A percentile compares a stretch with the other conserved stretches of the same genome.
These are phyloP conservation scores for Botrylloides violaceus DNA, from an alignment of 23 tunicate species.

Conservation along the genomic window DNA sequence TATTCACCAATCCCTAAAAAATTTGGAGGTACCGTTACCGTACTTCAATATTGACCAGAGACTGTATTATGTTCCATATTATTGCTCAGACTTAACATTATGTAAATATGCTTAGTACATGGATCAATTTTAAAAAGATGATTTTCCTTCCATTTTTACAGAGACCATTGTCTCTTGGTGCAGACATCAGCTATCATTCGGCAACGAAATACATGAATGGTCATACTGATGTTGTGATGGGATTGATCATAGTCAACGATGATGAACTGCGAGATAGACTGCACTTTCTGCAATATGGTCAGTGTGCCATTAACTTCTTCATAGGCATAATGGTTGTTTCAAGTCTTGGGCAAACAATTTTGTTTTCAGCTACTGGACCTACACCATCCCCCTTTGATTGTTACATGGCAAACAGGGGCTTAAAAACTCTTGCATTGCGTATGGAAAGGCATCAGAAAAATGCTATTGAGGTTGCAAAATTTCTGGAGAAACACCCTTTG, in stretches of 20 bases:
- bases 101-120: no score
- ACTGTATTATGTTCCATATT: no score
- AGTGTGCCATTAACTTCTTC: background rate
- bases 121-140: background rate
- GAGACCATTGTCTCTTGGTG: slow-evolving; percentile 88
- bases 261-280: slow-evolving; percentile 58
- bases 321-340: no score
- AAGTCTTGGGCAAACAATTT: no score
- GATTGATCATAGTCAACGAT: slow-evolving; percentile 50
- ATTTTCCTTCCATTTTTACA: slow-evolving; percentile 23
- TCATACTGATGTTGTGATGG: slow-evolving; percentile 98
- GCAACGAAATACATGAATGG: slow-evolving; percentile 99
- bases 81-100: no score
- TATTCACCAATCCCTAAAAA: no score
- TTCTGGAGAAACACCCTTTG: slow-evolving; percentile 39
- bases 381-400: slow-evolving; percentile 97
- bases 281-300: slow-evolving; percentile 85
- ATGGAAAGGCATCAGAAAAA: slow-evolving; percentile 92
- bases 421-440: slow-evolving; percentile 89
- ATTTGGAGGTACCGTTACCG: no score
- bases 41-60: no score
- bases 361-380: slow-evolving; percentile 81
- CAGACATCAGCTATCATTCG: slow-evolving; percentile 83
- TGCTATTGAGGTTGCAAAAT: slow-evolving; percentile 80
- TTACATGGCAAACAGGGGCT: slow-evolving; percentile 84